Evolutionary conservation across 2,797 vertebrate species (phyloP).

Genomic region (Limnodromus scolopaceus): DNA sequence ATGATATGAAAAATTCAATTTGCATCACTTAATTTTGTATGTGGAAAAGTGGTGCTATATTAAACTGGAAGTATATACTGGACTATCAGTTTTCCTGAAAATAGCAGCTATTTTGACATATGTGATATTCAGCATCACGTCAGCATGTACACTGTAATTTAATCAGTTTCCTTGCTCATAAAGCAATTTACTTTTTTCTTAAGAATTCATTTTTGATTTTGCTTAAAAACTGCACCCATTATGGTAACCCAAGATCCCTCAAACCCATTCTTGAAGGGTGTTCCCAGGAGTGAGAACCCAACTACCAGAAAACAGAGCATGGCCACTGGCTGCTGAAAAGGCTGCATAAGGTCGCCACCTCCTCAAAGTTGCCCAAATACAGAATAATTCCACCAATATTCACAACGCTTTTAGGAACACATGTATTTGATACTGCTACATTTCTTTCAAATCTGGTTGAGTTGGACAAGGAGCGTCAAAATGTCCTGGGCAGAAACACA

Average conservation of each 20-base stretch:
- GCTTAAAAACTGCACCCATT: neutral
- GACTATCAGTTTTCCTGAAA: neutral
- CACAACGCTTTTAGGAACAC: neutral
- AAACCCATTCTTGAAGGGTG: rapidly evolving
- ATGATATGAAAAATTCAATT: neutral
- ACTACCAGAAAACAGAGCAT: neutral
- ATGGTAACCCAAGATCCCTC: neutral
- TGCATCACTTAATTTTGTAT: neutral
- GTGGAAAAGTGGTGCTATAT: neutral
- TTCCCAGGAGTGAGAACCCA: neutral
- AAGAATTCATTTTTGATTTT: neutral
- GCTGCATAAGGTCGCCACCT: neutral
- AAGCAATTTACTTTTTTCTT: neutral
- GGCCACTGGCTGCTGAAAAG: neutral
- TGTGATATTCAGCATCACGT: neutral
- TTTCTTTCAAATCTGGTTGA: neutral
- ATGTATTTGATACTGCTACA: neutral
- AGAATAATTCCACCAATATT: neutral
- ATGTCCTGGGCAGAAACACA: neutral
- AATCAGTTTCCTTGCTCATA: neutral
- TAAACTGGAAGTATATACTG: neutral
- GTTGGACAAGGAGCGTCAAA: neutral
- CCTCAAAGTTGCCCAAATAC: neutral
- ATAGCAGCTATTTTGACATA: neutral
- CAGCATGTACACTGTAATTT: neutral